phyloP scores from a whole-genome alignment of 2,113 vertebrate genomes.

The Columba livia region DNA sequence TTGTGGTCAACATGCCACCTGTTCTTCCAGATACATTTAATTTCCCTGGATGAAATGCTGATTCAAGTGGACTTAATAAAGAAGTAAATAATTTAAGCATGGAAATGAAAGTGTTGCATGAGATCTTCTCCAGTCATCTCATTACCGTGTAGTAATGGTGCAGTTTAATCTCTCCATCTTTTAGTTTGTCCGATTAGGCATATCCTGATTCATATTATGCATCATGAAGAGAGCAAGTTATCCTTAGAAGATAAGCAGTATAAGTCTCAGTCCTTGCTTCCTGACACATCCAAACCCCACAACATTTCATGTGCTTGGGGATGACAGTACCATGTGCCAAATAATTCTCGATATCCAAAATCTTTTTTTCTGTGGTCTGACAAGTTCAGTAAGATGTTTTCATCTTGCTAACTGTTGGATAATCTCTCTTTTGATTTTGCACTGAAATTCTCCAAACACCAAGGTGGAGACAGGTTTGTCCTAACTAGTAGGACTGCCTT shows the following conservation, averaged over 20 bases:
- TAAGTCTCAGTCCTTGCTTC: neutral
- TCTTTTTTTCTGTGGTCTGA: neutral
- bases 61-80: conserved; percentile 43
- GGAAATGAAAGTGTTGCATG: conserved; percentile 42
- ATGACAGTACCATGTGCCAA: neutral
- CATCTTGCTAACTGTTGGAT: neutral
- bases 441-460: neutral
- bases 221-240: conserved; percentile 12
- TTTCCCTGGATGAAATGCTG: conserved; percentile 46
- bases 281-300: neutral
- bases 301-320: neutral
- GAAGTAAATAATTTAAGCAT: conserved; percentile 16
- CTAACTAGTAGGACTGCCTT: neutral
- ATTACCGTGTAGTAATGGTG: conserved; percentile 11
- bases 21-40: conserved; percentile 16
- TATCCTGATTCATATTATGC: neutral
- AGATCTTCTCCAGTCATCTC: conserved; percentile 46
- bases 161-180: conserved; percentile 57
- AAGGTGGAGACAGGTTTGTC: neutral
- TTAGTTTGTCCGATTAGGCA: conserved; percentile 27
- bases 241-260: neutral
- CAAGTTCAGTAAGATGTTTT: neutral
- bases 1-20: conserved; percentile 1
- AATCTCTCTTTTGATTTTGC: neutral
- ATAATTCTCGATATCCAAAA: neutral